Conservation (phyloP, 2,888 invertebrate genomes). For the Acanthopleura granulata region DNA sequence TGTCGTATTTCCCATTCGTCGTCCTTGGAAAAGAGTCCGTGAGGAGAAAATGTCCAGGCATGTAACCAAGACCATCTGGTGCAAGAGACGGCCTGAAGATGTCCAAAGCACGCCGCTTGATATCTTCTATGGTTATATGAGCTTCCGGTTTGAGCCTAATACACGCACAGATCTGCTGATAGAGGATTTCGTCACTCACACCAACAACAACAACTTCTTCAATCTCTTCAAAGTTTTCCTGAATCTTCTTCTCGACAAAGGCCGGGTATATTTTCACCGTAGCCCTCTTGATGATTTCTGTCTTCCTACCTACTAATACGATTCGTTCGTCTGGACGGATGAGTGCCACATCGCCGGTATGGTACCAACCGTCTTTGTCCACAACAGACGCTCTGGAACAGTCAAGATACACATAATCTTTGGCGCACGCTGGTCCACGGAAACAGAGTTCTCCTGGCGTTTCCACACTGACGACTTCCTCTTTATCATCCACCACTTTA, state of each 20-base stretch:
- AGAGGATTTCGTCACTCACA: not conserved
- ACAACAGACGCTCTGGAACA: not conserved
- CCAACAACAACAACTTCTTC: constrained; percentile 10
- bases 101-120: not conserved
- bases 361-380: not conserved
- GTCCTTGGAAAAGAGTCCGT: not conserved
- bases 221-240: not conserved
- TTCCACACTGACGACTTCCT: not conserved
- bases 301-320: not conserved
- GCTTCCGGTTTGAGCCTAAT: not conserved
- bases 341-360: not conserved
- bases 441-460: not conserved
- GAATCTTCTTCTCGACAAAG: not conserved
- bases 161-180: not conserved
- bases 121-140: not conserved
- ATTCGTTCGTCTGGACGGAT: not conserved
- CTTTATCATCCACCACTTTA: not conserved
- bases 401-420: not conserved
- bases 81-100: not conserved
- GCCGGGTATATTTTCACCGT: not conserved
- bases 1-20: not conserved
- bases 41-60: not conserved
- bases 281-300: not conserved
- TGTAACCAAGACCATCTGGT: not conserved
- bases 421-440: not conserved